Evolutionary conservation across 1,140 invertebrate genomes (phyloP), one percentile per base, ranked within the genome.

Genomic region (Drosophila nasuta): DNA sequence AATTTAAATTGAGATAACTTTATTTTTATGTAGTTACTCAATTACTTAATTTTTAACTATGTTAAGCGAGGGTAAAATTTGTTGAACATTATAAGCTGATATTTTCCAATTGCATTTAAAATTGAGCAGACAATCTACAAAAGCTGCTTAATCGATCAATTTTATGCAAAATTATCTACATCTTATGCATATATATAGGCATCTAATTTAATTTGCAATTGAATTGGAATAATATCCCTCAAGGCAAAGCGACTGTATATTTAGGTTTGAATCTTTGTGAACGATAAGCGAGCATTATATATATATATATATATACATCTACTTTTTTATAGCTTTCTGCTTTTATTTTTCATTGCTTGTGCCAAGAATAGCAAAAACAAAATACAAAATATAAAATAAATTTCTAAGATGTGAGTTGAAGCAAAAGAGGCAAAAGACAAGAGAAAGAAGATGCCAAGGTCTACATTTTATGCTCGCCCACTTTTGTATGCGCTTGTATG

Each of bases 121-220:
- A 60, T 30, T 46, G 13, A 7, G 4, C 57, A 15, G 35, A 33
- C 51, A 33, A 15, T 6, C 5, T 30, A 7, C 8, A 28, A 30
- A 30, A 30, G 28, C 15, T 57, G 28, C 7, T 35, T 48, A 48
- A 57, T 48, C 10, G 28, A 52, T 45, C 41, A 77, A 77, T 68
- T 83, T 77, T 68, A 41, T 68, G 75, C 38, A 56, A 79, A 79
- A 78, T 79, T 62, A 65, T 82, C 30, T 54, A 58, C 48, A 38
- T 43, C 17, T 67, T 13, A 13, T 13, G 13, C 13, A 63, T 75
- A 64, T 45, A 64, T 45, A 54, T 25, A 33, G 11, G 64, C 48
- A 67, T 79, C 65, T 82, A 86, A 87, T 86, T 87, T 82, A n/a
- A 57, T 87, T 87, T 79, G 48, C 72, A 79, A 86, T 80, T 88